Evolutionary conservation across 2,113 vertebrate genomes (phyloP), one percentile per base, ranked within the genome.

Genomic region (Progne subis): DNA sequence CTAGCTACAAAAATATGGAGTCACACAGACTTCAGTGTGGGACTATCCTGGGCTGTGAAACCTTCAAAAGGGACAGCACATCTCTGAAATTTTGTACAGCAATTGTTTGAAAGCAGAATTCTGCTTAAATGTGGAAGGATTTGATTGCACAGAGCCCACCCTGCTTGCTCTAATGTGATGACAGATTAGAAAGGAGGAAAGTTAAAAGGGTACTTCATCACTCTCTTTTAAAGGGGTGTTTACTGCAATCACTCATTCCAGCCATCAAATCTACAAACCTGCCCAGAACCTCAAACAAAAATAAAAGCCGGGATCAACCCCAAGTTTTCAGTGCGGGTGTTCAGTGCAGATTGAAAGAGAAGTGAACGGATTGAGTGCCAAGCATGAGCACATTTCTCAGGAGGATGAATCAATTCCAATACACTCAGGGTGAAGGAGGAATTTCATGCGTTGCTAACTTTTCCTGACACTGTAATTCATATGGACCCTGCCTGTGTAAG

Each of bases 391-490:
- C 43, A 49, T 93, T 86, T 69, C 81, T 70, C 71, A 69, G 44
- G 60, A 67, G 77, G 91, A 74, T 76, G 47, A 85, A 92, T 96
- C 72, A 61, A 82, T 94, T 92, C 80, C 93, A 88, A 88, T 79
- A 72, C 17, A 63, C 29, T 52, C 52, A 13, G 76, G 59, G 49
- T 26, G 72, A 92, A 88, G 72, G 60, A 57, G 61, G 72, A 94
- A 90, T 96, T 92, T 95, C 92, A 91, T 26, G 92, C 75, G 83
- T 96, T 76, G 92, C 31, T 94, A 93, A 76, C 82, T 82, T 90
- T 34, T 78, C 86, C 84, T 92, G 94, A 91, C 50, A 21, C 14
- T 72, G 69, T 91, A 61, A 96, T 95, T 96, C 70, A 82, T 68
- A 79, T 0, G 14, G 52, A 20, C 19, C 43, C 55, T 79, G 72